Percentiles rank a stretch among this genome's conserved stretches.
phyloP scores from a whole-genome alignment of 2,888 invertebrate genomes.

The Cecidostiba fungosa region DNA sequence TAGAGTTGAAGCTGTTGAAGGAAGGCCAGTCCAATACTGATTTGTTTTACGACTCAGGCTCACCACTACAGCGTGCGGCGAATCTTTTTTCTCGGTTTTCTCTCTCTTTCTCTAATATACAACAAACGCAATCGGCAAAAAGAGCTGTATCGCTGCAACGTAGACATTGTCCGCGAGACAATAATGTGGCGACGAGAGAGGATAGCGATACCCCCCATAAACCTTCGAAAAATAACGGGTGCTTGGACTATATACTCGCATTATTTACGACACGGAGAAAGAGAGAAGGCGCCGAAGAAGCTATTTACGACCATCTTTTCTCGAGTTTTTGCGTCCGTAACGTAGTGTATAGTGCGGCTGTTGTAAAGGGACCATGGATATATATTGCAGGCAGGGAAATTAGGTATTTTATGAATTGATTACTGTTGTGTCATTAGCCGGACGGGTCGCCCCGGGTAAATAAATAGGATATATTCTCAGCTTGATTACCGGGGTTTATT shows the following conservation, averaged over 20 bases:
- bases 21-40: too few species aligned
- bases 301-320: background rate
- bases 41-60: too few species aligned
- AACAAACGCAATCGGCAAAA: background rate
- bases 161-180: background rate
- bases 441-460: background rate
- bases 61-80: too few species aligned
- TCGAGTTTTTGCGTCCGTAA: background rate
- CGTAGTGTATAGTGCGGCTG: background rate
- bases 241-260: background rate
- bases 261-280: background rate
- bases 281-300: background rate
- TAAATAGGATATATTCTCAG: background rate
- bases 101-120: background rate
- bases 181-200: background rate
- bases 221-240: conserved; percentile 12
- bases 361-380: background rate
- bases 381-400: background rate
- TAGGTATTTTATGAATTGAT: conserved; percentile 3
- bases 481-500: background rate
- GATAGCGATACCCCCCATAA: conserved; percentile 3
- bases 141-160: background rate
- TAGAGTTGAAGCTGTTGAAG: too few species aligned
- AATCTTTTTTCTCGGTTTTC: too few species aligned
- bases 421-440: background rate